Percentiles rank a stretch among this genome's conserved stretches.
phyloP scores from a whole-genome alignment of 2,888 invertebrate genomes.

The Agrochola macilenta region DNA sequence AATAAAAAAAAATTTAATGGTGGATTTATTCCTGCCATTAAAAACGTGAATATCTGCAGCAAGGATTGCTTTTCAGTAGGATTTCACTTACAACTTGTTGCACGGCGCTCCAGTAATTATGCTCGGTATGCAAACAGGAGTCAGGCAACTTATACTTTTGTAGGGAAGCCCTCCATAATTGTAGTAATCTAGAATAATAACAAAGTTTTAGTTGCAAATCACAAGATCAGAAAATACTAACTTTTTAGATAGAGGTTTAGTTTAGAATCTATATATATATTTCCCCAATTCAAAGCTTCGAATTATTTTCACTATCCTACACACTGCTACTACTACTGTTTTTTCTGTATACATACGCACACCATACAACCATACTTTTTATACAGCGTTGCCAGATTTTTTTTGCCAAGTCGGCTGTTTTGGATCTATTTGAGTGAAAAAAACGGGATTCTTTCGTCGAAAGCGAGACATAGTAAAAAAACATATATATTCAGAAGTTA shows the following conservation, averaged over 20 bases:
- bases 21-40: background rate
- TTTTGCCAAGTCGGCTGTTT: too few species aligned
- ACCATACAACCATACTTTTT: background rate
- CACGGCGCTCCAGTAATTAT: constrained; percentile 97
- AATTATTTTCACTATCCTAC: background rate
- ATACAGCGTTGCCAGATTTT: too few species aligned
- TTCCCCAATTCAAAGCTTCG: background rate
- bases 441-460: too few species aligned
- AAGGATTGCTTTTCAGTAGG: background rate
- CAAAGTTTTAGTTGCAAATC: background rate
- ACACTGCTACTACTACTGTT: too few species aligned
- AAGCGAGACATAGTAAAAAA: too few species aligned
- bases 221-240: background rate
- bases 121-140: constrained; percentile 91
- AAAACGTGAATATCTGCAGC: background rate
- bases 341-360: background rate
- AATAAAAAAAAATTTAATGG: too few species aligned
- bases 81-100: constrained; percentile 93
- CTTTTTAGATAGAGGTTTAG: background rate
- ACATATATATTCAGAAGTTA: too few species aligned
- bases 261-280: background rate
- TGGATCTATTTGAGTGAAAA: too few species aligned
- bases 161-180: constrained; percentile 95
- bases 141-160: constrained; percentile 93
- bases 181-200: constrained; percentile 91